Evolutionary conservation across 2,888 invertebrate genomes (phyloP).

Genomic region (Ophion slaviceki): DNA sequence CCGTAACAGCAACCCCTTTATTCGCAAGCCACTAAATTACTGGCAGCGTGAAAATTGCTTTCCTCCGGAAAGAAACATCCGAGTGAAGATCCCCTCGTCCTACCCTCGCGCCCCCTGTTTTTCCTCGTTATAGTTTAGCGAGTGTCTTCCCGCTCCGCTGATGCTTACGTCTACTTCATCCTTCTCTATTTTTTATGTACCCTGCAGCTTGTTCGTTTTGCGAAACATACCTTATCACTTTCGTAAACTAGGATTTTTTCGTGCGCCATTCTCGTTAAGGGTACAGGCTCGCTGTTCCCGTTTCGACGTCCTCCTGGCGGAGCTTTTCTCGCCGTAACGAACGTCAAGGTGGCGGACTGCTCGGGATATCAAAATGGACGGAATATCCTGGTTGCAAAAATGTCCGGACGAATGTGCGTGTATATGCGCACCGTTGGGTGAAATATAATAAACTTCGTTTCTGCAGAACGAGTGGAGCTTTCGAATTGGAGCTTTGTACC

Average conservation of each 20-base stretch:
- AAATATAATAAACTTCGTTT: no score
- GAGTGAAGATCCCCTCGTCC: constrained; percentile 11
- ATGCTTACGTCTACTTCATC: constrained; percentile 44
- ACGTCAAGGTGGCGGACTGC: no score
- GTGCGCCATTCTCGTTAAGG: constrained; percentile 5
- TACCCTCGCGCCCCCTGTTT: constrained; percentile 15
- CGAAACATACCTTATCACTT: constrained; percentile 39
- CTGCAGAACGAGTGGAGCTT: no score
- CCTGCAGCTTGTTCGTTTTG: constrained; percentile 12
- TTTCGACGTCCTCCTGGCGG: neutral
- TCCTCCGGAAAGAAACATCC: constrained; percentile 74
- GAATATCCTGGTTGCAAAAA: no score
- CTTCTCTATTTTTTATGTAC: constrained; percentile 49
- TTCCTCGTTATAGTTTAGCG: constrained; percentile 54
- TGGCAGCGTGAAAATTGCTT: constrained; percentile 75
- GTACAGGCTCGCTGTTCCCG: neutral
- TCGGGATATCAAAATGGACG: no score
- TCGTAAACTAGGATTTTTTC: constrained; percentile 6
- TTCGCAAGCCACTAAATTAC: constrained; percentile 75
- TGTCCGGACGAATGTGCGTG: no score
- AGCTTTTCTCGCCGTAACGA: no score
- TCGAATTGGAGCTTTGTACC: no score
- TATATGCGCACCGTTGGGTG: no score
- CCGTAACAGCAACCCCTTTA: constrained; percentile 65
- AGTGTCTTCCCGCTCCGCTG: constrained; percentile 48